Conservation (phyloP, 2,888 invertebrate species). For the Brenthis daphne region DNA sequence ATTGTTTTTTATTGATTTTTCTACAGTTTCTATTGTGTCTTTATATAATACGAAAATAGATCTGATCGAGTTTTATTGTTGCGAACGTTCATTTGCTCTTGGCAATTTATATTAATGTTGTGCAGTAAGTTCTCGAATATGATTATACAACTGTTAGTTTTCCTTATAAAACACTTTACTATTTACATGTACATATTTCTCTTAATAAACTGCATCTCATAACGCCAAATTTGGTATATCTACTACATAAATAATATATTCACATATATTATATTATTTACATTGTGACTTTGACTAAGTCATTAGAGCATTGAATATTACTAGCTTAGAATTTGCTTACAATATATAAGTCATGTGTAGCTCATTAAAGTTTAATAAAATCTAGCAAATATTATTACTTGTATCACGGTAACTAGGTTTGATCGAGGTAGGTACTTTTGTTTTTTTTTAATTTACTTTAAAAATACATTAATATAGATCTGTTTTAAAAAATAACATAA, state of each 20-base stretch:
- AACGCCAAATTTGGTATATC: too few species aligned
- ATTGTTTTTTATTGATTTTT: background rate
- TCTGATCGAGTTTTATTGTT: constrained; percentile 17
- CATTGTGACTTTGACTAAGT: background rate
- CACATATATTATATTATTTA: background rate
- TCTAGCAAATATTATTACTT: background rate
- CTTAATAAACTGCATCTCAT: background rate
- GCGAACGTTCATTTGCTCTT: constrained; percentile 21
- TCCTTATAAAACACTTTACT: background rate
- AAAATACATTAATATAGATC: too few species aligned
- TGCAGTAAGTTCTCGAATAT: constrained; percentile 27
- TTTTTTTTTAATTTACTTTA: too few species aligned
- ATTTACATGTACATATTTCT: background rate
- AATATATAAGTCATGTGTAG: constrained; percentile 6
- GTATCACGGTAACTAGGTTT: background rate
- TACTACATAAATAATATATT: too few species aligned
- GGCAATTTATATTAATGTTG: constrained; percentile 21
- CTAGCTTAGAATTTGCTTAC: background rate
- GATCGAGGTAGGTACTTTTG: too few species aligned
- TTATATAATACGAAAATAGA: constrained; percentile 29
- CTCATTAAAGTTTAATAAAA: constrained; percentile 2
- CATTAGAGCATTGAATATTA: constrained; percentile 4
- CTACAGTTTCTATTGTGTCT: background rate
- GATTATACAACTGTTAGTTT: constrained; percentile 7
- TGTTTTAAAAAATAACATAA: too few species aligned